phyloP scores from a whole-genome alignment of 2,888 invertebrate species.

The Hirtodrosophila alboralis region DNA sequence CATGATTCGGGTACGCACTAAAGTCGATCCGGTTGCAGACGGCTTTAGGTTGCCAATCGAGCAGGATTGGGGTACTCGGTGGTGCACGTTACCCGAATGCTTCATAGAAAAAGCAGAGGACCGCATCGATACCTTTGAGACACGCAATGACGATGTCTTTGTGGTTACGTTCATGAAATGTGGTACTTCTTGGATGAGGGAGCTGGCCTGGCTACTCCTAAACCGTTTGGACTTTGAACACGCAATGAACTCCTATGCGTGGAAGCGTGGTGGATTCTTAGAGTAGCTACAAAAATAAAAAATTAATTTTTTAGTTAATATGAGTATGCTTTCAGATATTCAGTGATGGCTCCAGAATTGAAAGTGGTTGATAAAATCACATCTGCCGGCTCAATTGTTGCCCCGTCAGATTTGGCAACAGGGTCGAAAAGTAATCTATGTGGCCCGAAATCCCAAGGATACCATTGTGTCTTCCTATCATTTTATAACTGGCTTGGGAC shows the following conservation, averaged over 20 bases:
- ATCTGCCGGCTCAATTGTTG: conserved; percentile 62
- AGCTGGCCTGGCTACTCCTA: conserved; percentile 59
- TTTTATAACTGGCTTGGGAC: conserved; percentile 86
- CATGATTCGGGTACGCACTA: conserved; percentile 3
- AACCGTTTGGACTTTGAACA: conserved; percentile 57
- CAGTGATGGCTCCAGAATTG: no score
- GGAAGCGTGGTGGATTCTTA: conserved; percentile 22
- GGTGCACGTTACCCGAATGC: conserved; percentile 38
- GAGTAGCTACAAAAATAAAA: conserved; percentile 58
- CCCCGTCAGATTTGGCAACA: conserved; percentile 58
- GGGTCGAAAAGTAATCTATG: conserved; percentile 87
- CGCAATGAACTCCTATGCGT: conserved; percentile 31
- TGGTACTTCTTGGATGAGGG: conserved; percentile 71
- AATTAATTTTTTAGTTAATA: neutral
- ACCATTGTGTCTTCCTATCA: conserved; percentile 92
- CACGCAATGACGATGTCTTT: conserved; percentile 57
- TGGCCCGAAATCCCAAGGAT: conserved; percentile 93
- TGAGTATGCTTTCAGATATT: no score
- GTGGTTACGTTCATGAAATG: conserved; percentile 58
- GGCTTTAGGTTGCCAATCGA: conserved; percentile 34
- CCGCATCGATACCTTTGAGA: conserved; percentile 48
- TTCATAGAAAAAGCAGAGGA: conserved; percentile 3
- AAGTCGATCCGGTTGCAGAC: neutral
- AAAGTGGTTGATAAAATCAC: conserved; percentile 59
- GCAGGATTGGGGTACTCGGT: conserved; percentile 36